phyloP scores from a whole-genome alignment of 2,888 invertebrate species.

The Osmoderma eremita region DNA sequence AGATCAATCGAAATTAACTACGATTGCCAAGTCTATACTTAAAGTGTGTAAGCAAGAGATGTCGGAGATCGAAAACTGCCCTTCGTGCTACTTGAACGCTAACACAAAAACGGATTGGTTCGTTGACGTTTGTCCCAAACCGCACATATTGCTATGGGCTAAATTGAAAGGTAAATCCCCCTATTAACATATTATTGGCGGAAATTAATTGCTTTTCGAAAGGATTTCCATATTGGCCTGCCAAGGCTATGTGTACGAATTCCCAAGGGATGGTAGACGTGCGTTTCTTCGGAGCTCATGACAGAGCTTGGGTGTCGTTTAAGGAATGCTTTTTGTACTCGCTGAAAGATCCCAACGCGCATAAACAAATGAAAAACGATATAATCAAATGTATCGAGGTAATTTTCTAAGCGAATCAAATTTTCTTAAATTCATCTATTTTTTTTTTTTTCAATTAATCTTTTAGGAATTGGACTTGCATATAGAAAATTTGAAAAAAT shows the following conservation, averaged over 20 bases:
- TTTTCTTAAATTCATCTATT: neutral
- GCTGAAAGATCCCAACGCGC: slow-evolving; percentile 75
- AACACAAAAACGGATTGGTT: slow-evolving; percentile 90
- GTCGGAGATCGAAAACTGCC: slow-evolving; percentile 92
- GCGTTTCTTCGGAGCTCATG: slow-evolving; percentile 95
- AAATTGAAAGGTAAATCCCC: slow-evolving; percentile 79
- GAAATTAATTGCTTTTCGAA: slow-evolving; percentile 44
- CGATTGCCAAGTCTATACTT: slow-evolving; percentile 79
- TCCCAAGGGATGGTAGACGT: slow-evolving; percentile 81
- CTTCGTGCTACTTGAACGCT: slow-evolving; percentile 90
- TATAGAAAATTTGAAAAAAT: slow-evolving; percentile 75
- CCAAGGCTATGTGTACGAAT: slow-evolving; percentile 84
- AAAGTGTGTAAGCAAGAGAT: slow-evolving; percentile 90
- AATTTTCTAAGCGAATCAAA: slow-evolving; percentile 35
- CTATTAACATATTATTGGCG: neutral
- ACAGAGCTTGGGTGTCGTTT: slow-evolving; percentile 89
- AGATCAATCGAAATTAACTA: slow-evolving; percentile 83
- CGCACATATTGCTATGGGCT: slow-evolving; percentile 94
- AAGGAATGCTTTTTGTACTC: slow-evolving; percentile 87
- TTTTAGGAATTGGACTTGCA: slow-evolving; percentile 79
- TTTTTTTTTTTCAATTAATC: slow-evolving; percentile 17
- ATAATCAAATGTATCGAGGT: slow-evolving; percentile 73
- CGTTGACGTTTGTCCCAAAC: slow-evolving; percentile 88
- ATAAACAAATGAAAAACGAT: slow-evolving; percentile 69
- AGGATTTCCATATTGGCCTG: slow-evolving; percentile 97